Conservation (phyloP, 2,113 vertebrate species). For the Okapia johnstoni region DNA sequence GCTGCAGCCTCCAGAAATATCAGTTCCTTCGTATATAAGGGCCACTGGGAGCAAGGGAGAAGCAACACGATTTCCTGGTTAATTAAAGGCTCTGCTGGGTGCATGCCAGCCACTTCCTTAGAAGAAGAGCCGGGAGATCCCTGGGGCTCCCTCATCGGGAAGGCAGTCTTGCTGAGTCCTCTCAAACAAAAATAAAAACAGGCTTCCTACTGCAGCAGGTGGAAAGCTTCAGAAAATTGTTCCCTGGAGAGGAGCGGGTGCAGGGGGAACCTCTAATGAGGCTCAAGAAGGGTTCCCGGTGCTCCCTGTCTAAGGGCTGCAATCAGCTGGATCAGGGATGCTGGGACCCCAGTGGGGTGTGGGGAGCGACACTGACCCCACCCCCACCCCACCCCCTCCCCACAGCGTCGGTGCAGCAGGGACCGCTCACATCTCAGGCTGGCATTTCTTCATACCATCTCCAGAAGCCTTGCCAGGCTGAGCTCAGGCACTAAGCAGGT, state of each 20-base stretch:
- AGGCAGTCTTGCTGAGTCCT: not conserved
- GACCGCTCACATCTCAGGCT: not conserved
- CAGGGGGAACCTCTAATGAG: not conserved
- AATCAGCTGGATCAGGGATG: not conserved
- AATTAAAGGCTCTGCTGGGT: not conserved
- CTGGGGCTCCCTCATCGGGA: slow-evolving; percentile 30
- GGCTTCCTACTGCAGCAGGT: slow-evolving; percentile 14
- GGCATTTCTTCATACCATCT: not conserved
- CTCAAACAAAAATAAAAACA: slow-evolving; percentile 50
- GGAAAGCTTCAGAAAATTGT: slow-evolving; percentile 12
- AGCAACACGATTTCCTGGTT: not conserved
- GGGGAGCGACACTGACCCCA: too few species aligned
- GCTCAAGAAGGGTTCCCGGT: not conserved
- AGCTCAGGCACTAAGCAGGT: slow-evolving; percentile 80
- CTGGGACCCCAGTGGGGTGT: not conserved
- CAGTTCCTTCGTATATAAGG: rapidly evolving
- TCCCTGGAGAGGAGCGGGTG: not conserved
- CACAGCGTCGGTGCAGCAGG: not conserved
- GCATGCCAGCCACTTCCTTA: not conserved
- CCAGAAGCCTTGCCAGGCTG: slow-evolving; percentile 11
- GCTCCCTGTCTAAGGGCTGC: not conserved
- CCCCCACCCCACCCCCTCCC: not conserved
- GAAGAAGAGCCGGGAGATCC: not conserved
- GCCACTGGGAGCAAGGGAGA: not conserved
- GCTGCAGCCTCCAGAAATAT: not conserved